Evolutionary conservation across 1,140 invertebrate genomes (phyloP), one percentile per base, ranked within the genome.

Genomic region (Cydia amplana): DNA sequence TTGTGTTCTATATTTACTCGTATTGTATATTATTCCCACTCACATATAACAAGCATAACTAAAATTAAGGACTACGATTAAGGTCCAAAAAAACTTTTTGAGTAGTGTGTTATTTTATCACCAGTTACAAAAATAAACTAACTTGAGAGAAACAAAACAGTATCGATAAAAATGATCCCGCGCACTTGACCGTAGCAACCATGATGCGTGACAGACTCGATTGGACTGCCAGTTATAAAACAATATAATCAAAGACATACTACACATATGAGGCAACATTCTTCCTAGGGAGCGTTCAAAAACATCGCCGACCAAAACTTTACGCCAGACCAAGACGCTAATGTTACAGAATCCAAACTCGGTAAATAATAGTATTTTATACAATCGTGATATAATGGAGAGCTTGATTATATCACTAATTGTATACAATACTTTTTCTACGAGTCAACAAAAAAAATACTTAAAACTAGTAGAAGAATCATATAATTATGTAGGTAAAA

Each of bases 141-240:
- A 55, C 51, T 55, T 55, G 51, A 16, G 16, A 55, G 7, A 55
- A n/a, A 55, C 51, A 55, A 18, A 55, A 18, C 51, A 55, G 51
- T 55, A 55, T 55, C 16, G 51, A 55, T 55, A 55, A 55, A 18
- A 55, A 7, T 55, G 51, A 7, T 55, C 51, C n/a, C 51, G 51
- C 51, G n/a, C 51, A 55, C 51, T 55, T 18, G 51, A 55, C 51
- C 51, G 51, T 16, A 55, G 51, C 51, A 18, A 55, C 51, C 51
- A 55, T 55, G 51, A 55, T 55, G 51, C 51, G 51, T 55, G 51
- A 16, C 51, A 7, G 51, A 55, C n/a, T 55, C 51, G 16, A 18
- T 55, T 55, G 51, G n/a, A 55, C 51, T 55, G 51, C 51, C 51
- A 55, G 51, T 55, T 18, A 55, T 7, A 55, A 55, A 55, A 18